Conservation (phyloP, 1,140 invertebrate species). For the Psix sp. region DNA sequence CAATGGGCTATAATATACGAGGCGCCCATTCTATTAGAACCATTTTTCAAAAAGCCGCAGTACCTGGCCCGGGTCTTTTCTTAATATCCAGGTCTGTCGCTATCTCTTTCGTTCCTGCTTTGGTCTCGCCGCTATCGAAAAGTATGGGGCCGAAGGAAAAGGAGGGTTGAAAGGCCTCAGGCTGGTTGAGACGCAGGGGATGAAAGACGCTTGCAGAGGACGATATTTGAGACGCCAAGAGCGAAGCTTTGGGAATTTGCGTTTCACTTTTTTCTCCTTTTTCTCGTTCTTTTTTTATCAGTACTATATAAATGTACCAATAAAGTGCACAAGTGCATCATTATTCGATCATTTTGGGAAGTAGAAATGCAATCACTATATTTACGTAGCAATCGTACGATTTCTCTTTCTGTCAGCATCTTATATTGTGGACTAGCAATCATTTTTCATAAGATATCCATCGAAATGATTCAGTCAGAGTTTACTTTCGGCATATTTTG, state of each 20-base stretch:
- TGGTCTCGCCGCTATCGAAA: conserved; percentile 55
- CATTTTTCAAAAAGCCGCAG: conserved; percentile 60
- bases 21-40: conserved; percentile 60
- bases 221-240: conserved; percentile 54
- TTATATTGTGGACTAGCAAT: conserved; percentile 10
- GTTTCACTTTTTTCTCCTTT: conserved; percentile 20
- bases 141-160: conserved; percentile 21
- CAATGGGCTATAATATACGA: conserved; percentile 64
- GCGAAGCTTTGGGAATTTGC: conserved; percentile 53
- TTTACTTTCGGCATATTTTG: no score
- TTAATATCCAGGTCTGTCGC: conserved; percentile 56
- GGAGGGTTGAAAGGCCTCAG: conserved; percentile 50
- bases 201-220: conserved; percentile 54
- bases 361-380: conserved; percentile 29
- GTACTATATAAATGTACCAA: conserved; percentile 53
- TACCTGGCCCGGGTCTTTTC: conserved; percentile 51
- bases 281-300: conserved; percentile 32
- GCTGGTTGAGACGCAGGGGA: conserved; percentile 40
- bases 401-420: conserved; percentile 31
- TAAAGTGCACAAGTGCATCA: conserved; percentile 47
- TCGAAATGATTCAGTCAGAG: conserved; percentile 1
- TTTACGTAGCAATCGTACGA: conserved; percentile 7
- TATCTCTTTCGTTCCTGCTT: conserved; percentile 51
- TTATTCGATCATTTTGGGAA: conserved; percentile 39
- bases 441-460: conserved; percentile 2